A percentile compares a stretch with the other conserved stretches of the same genome.
Conservation (phyloP, 1,140 invertebrate genomes). For the Drosophila dunni region DNA sequence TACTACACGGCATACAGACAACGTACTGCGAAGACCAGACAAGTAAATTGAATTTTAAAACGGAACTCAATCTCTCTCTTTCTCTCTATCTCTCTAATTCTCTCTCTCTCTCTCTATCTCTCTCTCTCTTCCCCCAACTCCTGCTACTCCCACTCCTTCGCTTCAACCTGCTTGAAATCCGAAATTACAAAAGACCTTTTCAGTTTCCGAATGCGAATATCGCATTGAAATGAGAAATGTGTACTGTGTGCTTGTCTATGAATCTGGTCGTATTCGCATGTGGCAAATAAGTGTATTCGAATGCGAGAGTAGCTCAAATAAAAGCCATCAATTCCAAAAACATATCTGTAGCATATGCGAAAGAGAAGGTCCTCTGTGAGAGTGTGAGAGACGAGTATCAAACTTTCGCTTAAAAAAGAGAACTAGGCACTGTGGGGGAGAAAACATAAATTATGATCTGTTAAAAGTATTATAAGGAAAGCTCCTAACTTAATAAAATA, state of each 20-base stretch:
- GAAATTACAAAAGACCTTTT: constrained; percentile 48
- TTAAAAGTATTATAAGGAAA: too few species aligned
- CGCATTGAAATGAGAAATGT: constrained; percentile 38
- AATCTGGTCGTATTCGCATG: not conserved
- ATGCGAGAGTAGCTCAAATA: constrained; percentile 29
- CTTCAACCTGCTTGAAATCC: not conserved
- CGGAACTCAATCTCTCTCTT: constrained; percentile 20
- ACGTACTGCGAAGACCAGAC: constrained; percentile 5
- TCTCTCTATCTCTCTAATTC: not conserved
- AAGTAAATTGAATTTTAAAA: constrained; percentile 55
- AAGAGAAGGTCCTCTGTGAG: not conserved
- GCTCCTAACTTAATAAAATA: too few species aligned
- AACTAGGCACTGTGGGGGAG: too few species aligned
- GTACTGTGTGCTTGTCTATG: not conserved
- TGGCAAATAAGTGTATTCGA: constrained; percentile 13
- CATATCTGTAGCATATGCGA: not conserved
- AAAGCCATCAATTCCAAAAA: not conserved
- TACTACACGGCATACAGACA: not conserved
- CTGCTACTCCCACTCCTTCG: too few species aligned
- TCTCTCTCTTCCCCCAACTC: not conserved
- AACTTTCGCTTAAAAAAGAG: too few species aligned
- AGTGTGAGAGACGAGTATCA: too few species aligned
- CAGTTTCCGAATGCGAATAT: constrained; percentile 33
- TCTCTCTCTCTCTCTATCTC: not conserved
- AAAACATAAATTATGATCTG: too few species aligned